Evolutionary conservation across 2,888 invertebrate species (phyloP).

Genomic region (Torymus tubicola): DNA sequence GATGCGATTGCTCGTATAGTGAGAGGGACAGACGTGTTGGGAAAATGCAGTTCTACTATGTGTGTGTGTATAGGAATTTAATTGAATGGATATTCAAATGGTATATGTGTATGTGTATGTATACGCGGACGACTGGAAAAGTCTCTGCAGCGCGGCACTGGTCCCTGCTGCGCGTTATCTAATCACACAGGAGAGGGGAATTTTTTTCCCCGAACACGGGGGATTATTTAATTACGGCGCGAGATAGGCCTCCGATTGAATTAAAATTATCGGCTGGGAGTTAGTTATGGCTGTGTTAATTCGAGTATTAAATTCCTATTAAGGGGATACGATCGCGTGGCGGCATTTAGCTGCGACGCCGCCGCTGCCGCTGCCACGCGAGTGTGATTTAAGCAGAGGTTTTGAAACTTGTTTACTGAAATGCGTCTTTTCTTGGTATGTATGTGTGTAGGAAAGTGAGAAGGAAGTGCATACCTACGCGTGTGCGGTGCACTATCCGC

Average conservation of each 20-base stretch:
- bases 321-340: not conserved
- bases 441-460: too few relatives aligned
- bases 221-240: slow-evolving; percentile 29
- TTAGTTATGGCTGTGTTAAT: slow-evolving; percentile 19
- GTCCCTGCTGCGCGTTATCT: slow-evolving; percentile 4
- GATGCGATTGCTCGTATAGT: slow-evolving; percentile 22
- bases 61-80: slow-evolving; percentile 15
- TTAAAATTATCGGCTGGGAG: slow-evolving; percentile 1
- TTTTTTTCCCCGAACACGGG: not conserved
- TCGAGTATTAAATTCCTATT: slow-evolving; percentile 36
- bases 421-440: too few relatives aligned
- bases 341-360: too few relatives aligned
- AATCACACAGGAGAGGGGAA: not conserved
- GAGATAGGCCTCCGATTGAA: not conserved
- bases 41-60: not conserved
- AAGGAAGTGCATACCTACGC: too few relatives aligned
- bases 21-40: not conserved
- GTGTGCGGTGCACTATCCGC: too few relatives aligned
- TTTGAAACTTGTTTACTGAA: too few relatives aligned
- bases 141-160: not conserved
- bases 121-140: not conserved
- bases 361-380: too few relatives aligned
- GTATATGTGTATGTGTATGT: not conserved
- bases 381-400: not conserved
- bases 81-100: slow-evolving; percentile 41